These are phyloP conservation scores for Ophiodon elongatus DNA, from an alignment of 2,113 vertebrate genomes.

Conservation along the genomic window DNA sequence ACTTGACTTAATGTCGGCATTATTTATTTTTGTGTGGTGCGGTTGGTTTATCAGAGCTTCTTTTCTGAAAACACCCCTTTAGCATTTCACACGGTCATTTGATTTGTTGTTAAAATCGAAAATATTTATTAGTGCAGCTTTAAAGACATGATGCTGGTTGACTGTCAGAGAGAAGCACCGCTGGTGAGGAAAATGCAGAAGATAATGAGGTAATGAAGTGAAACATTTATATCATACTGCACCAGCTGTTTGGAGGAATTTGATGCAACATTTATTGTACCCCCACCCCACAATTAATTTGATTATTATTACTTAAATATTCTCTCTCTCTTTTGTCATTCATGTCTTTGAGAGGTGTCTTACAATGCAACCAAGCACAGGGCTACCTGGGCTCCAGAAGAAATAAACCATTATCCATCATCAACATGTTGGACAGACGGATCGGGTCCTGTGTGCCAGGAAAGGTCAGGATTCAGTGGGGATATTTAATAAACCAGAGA, in stretches of 20 bases:
- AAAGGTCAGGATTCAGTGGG: conserved; percentile 56
- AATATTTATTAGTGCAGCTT: background rate
- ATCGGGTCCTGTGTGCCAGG: background rate
- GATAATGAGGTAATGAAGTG: conserved; percentile 25
- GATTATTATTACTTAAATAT: background rate
- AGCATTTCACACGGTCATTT: background rate
- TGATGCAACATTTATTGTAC: conserved; percentile 10
- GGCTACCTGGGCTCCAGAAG: background rate
- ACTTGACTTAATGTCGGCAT: background rate
- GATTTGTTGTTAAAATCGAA: background rate
- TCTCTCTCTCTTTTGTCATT: background rate
- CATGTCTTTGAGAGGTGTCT: background rate
- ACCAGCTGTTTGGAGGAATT: conserved; percentile 10
- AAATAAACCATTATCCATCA: conserved; percentile 15
- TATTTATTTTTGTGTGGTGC: background rate
- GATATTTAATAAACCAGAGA: conserved; percentile 51
- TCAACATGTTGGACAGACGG: background rate
- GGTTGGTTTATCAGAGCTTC: background rate
- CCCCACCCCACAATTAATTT: background rate
- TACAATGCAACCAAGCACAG: background rate
- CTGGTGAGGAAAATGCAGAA: background rate
- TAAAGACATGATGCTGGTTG: background rate
- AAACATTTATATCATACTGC: conserved; percentile 22
- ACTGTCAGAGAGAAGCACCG: background rate
- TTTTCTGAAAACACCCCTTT: background rate